Evolutionary conservation across 2,888 invertebrate species (phyloP).

Genomic region (Drosophila fungiperda): DNA sequence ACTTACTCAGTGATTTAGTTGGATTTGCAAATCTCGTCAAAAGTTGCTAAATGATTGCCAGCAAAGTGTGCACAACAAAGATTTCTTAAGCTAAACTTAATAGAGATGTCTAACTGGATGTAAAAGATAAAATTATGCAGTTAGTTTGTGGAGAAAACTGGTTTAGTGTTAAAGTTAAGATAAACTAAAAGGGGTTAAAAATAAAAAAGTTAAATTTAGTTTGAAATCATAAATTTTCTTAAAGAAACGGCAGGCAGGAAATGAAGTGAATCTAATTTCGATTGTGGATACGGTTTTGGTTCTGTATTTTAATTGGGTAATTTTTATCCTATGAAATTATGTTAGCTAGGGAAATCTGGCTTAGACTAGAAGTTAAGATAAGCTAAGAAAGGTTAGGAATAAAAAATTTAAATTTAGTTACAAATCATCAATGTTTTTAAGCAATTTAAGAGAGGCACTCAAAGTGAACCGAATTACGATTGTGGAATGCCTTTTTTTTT

Average conservation of each 20-base stretch:
- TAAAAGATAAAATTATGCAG: neutral
- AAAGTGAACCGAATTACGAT: too few relatives aligned
- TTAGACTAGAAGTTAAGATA: too few relatives aligned
- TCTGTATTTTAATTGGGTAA: neutral
- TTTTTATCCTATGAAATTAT: neutral
- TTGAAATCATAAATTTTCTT: neutral
- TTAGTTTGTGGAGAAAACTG: neutral
- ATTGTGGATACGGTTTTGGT: neutral
- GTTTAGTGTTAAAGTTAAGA: neutral
- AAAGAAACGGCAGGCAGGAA: neutral
- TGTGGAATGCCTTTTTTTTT: too few relatives aligned
- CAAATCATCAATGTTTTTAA: too few relatives aligned
- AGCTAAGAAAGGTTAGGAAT: too few relatives aligned
- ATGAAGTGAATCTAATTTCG: neutral
- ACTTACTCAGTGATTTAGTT: constrained; percentile 33
- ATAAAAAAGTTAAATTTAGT: neutral
- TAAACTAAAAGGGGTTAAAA: neutral
- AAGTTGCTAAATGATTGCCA: constrained; percentile 18
- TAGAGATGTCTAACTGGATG: neutral
- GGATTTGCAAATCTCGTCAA: constrained; percentile 49
- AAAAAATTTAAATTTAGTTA: too few relatives aligned
- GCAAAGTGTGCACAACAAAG: constrained; percentile 16
- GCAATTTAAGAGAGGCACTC: too few relatives aligned
- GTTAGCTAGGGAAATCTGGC: too few relatives aligned
- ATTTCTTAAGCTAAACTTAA: neutral